Conservation (phyloP, 2,888 invertebrate genomes). For the Malacosoma neustria region DNA sequence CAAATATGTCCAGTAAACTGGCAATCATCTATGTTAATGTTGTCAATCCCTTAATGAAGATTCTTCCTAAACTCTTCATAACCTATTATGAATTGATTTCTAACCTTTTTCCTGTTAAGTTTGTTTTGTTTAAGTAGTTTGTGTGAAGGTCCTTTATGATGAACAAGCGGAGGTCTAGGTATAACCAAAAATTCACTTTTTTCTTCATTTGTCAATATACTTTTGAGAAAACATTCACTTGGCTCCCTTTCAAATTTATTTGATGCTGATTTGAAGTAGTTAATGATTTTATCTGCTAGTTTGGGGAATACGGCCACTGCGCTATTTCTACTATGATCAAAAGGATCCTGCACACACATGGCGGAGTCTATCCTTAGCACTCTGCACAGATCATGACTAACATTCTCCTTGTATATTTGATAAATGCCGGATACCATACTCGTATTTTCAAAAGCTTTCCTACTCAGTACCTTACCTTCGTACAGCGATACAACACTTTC, state of each 20-base stretch:
- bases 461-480: conserved; percentile 60
- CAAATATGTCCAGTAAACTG: too few relatives aligned
- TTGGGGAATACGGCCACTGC: conserved; percentile 28
- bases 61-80: too few relatives aligned
- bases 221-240: conserved; percentile 17
- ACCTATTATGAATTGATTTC: too few relatives aligned
- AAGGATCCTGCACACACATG: conserved; percentile 78
- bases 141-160: neutral
- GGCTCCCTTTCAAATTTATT: conserved; percentile 18
- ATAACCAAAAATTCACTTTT: neutral
- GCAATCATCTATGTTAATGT: too few relatives aligned
- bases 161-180: neutral
- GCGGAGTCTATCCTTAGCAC: conserved; percentile 33
- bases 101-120: too few relatives aligned
- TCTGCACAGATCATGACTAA: conserved; percentile 19
- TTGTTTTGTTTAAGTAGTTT: neutral
- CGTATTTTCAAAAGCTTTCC: conserved; percentile 35
- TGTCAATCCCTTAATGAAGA: too few relatives aligned
- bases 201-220: neutral
- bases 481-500: conserved; percentile 74
- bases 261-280: conserved; percentile 22
- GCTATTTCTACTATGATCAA: conserved; percentile 72
- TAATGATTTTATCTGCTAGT: conserved; percentile 17
- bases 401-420: conserved; percentile 42
- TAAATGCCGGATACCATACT: conserved; percentile 30